phyloP scores from a whole-genome alignment of 2,888 invertebrate genomes.

The Chesias legatella region DNA sequence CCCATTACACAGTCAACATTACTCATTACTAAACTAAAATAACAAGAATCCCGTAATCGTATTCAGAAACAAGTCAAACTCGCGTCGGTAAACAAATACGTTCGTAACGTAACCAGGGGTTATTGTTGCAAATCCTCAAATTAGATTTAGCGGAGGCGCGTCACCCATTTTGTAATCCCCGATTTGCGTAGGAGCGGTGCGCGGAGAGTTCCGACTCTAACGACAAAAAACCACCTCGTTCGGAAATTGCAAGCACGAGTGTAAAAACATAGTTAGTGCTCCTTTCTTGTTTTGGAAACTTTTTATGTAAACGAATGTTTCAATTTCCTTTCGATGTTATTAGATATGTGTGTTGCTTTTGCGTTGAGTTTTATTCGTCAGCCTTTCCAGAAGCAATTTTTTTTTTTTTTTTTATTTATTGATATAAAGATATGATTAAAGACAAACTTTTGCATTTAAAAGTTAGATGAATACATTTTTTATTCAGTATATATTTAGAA shows the following conservation, averaged over 20 bases:
- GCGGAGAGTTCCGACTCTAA: neutral
- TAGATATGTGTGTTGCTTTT: too few species aligned
- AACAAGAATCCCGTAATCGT: too few species aligned
- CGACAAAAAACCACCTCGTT: constrained; percentile 7
- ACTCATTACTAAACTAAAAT: too few species aligned
- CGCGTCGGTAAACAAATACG: constrained; percentile 14
- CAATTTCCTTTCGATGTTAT: neutral
- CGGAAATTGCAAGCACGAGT: constrained; percentile 13
- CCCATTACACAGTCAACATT: too few species aligned
- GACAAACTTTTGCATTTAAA: too few species aligned
- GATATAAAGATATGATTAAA: too few species aligned
- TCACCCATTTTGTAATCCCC: constrained; percentile 36
- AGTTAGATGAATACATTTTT: too few species aligned
- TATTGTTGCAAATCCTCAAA: constrained; percentile 37
- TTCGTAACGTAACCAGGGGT: constrained; percentile 14
- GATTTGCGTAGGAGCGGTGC: constrained; percentile 19
- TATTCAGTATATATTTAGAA: too few species aligned
- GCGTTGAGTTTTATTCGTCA: too few species aligned
- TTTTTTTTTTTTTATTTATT: too few species aligned
- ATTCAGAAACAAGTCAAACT: neutral
- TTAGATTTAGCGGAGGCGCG: constrained; percentile 37
- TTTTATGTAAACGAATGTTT: constrained; percentile 3
- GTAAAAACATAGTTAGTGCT: constrained; percentile 10
- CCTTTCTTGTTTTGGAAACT: constrained; percentile 11
- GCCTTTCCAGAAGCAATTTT: too few species aligned